A percentile compares a stretch with the other conserved stretches of the same genome.
Evolutionary conservation across 2,797 vertebrate species (phyloP).

Genomic region (Tadarida brasiliensis): DNA sequence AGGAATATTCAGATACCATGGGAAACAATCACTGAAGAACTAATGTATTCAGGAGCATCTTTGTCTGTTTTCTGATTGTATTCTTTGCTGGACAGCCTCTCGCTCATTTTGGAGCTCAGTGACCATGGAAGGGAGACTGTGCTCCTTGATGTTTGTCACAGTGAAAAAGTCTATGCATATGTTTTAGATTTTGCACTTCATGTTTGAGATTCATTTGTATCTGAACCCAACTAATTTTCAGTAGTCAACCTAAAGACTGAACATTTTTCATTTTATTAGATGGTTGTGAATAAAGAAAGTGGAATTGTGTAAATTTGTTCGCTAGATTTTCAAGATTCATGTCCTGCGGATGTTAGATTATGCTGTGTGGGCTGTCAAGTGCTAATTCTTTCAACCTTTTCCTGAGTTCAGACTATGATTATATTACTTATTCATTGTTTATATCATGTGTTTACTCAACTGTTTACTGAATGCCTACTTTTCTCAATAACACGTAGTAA

Average conservation of each 20-base stretch:
- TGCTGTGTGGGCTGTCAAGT: not conserved
- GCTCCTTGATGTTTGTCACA: not conserved
- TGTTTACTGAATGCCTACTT: not conserved
- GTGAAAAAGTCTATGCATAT: not conserved
- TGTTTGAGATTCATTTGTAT: not conserved
- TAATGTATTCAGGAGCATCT: not conserved
- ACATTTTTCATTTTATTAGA: not conserved
- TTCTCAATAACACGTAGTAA: not conserved
- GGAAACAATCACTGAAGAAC: not conserved
- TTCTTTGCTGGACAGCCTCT: not conserved
- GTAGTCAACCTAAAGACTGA: not conserved
- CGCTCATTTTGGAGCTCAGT: not conserved
- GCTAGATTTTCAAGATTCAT: not conserved
- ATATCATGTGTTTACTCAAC: not conserved
- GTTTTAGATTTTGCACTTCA: not conserved
- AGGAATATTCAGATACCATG: not conserved
- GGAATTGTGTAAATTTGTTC: not conserved
- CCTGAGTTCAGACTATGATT: not conserved
- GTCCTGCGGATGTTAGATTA: conserved; percentile 7
- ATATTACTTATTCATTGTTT: not conserved
- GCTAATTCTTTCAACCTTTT: not conserved
- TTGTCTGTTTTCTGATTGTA: not conserved
- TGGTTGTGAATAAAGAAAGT: not conserved
- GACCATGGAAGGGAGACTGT: no score
- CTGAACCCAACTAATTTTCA: not conserved